Base-by-base conservation (phyloP, 2,113 vertebrate species). In the Carettochelys insculpta region DNA sequence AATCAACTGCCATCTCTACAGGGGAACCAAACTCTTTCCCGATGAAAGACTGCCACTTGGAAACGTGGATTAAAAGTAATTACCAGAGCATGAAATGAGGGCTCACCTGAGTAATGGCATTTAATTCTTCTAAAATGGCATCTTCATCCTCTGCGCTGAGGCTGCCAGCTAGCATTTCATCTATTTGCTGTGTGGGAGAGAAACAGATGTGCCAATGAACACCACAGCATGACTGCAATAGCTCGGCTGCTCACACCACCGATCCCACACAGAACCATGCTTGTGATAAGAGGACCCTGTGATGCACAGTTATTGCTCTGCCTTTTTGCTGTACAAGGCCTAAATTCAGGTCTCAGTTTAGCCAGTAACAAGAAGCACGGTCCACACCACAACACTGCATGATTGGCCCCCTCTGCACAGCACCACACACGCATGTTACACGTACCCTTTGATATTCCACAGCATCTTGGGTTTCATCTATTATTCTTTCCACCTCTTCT, bases 401-500 rank as follows among this genome's bases (percentile, higher is more conserved):
- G 4, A 41, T 58, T 8, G 61, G 80, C 17, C 5, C 17, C 0
- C 45, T 6, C 80, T 51, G 84, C 82, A 43, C 84, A 27, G 77
- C 12, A 1, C 6, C 0, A 4, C 51, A 20, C 3, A 0, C 53
- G 61, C 24, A 16, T 6, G 3, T 56, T 9, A 3, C 3, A 92
- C 98, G 2, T 92, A 99, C 99, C 98, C 97, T 97, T 96, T 99
- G 99, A 96, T 99, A 99, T 91, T 99, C 99, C 47, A 99, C 98
- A 4, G 98, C 97, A 3, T 99, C 99, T 54, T 99, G 98, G 1
- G 99, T 99, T 95, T 99, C 99, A 34, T 99, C 99, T 97, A 99
- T 98, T 8, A 99, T 99, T 47, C 98, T 97, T 80, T 99, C 99
- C n/a, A 99, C 99, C 6, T 99, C 99, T 82, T 99, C 99, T 50